These are phyloP conservation scores for Lepidocyrtoides sp. DNA, from an alignment of 2,888 invertebrate genomes.

Conservation along the genomic window DNA sequence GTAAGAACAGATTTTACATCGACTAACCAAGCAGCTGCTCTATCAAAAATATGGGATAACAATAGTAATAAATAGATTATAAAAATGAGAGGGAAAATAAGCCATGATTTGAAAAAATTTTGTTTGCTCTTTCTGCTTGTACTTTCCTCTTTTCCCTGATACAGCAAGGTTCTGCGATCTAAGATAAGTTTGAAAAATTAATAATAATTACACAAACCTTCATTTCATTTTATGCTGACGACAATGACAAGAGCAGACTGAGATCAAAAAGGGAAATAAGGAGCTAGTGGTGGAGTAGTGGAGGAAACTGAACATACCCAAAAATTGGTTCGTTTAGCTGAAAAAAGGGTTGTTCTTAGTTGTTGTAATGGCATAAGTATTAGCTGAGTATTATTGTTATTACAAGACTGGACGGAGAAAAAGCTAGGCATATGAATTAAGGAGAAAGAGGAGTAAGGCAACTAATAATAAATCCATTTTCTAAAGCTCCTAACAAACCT, in stretches of 20 bases:
- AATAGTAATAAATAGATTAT: too few species aligned
- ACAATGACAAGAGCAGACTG: neutral
- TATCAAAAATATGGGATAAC: too few species aligned
- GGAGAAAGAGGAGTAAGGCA: neutral
- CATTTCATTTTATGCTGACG: neutral
- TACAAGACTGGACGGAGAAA: neutral
- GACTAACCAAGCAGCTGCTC: too few species aligned
- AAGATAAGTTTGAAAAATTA: too few species aligned
- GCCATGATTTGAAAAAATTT: too few species aligned
- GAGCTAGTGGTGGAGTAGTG: too few species aligned
- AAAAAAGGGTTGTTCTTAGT: neutral
- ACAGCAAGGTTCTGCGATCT: too few species aligned
- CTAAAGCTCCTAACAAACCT: constrained; percentile 13
- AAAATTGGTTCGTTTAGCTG: neutral
- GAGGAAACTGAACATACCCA: neutral
- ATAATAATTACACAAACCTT: too few species aligned
- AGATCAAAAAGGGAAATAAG: neutral
- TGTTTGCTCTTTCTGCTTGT: too few species aligned
- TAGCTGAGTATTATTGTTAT: constrained; percentile 30
- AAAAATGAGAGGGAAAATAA: too few species aligned
- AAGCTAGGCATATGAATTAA: neutral
- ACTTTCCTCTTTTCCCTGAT: too few species aligned
- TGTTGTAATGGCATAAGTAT: neutral
- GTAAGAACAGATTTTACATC: too few species aligned
- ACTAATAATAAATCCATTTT: constrained; percentile 49